Conservation (phyloP, 2,888 invertebrate species). For the Hydrotaea diabolus region DNA sequence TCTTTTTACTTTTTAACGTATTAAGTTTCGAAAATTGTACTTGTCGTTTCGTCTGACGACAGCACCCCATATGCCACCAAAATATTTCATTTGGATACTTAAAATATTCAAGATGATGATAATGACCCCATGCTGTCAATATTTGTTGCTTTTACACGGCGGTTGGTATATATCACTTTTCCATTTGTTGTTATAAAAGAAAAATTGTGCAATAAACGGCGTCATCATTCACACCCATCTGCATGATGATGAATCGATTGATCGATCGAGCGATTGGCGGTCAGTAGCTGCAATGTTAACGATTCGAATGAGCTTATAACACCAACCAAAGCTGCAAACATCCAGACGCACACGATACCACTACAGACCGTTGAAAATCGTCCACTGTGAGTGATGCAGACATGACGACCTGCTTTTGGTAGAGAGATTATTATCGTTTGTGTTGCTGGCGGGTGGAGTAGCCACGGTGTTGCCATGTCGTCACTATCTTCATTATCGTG, state of each 20-base stretch:
- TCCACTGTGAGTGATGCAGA: not conserved
- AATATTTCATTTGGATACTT: too few relatives aligned
- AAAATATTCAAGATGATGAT: too few relatives aligned
- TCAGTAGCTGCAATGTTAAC: not conserved
- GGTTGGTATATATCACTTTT: not conserved
- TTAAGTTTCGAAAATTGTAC: too few relatives aligned
- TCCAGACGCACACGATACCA: too few relatives aligned
- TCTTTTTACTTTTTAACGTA: too few relatives aligned
- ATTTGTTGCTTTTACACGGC: not conserved
- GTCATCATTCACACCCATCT: conserved; percentile 40
- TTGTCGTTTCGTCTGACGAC: too few relatives aligned
- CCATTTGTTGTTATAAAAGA: not conserved
- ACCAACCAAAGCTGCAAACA: too few relatives aligned
- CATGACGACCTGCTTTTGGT: not conserved
- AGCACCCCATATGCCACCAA: too few relatives aligned
- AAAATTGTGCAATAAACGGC: conserved; percentile 43
- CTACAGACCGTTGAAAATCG: not conserved
- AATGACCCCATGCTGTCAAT: not conserved
- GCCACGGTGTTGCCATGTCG: not conserved
- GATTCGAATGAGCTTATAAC: too few relatives aligned
- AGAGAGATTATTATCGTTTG: not conserved
- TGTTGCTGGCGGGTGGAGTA: not conserved
- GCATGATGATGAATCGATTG: conserved; percentile 17
- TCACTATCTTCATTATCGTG: not conserved
- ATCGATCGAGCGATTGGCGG: conserved; percentile 41